Evolutionary conservation across 2,797 vertebrate species (phyloP), one percentile per base, ranked within the genome.

Genomic region (Mus spretus): DNA sequence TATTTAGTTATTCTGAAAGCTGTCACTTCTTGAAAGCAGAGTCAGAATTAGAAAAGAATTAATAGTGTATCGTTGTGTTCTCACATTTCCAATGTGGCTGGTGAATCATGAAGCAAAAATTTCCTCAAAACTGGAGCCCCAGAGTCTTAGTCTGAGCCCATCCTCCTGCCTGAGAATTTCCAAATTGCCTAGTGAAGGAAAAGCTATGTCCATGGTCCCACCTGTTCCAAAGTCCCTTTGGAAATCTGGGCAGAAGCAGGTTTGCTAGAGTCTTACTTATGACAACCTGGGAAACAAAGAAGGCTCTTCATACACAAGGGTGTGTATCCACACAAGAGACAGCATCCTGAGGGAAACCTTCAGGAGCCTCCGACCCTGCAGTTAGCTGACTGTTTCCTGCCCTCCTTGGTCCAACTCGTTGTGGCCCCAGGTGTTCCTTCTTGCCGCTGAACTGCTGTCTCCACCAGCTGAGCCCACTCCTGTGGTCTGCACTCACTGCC

Each of bases 1-100:
- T 93, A 97, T 97, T 97, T 95, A 91, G 83, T 93, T 85, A 65
- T 95, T 94, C 93, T 95, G 82, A 98, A 97, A 97, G 70, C 92
- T 96, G 95, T 95, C 86, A 87, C 63, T 83, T 96, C 92, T 95
- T 81, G 74, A 91, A 94, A 96, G 81, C 88, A 81, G 81, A n/a
- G 87, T 74, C 81, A 81, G 81, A 93, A 90, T 96, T 91, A 94
- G 89, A 91, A 96, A 96, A 91, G 65, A 91, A 85, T 75, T 84
- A 80, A 86, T 83, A 8, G 0, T 37, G 31, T 81, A 53, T 89
- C 50, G 1, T 10, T 31, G 61, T 86, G 47, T 93, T 89, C 89
- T 90, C 84, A 93, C 63, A 90, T 94, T 93, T 87, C 89, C 61
- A 22, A 34, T 13, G 53, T 47, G 79, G n/a, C 55, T 28, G 59